Conservation (phyloP, 2,888 invertebrate genomes). For the Brachypalpus laphriformis region DNA sequence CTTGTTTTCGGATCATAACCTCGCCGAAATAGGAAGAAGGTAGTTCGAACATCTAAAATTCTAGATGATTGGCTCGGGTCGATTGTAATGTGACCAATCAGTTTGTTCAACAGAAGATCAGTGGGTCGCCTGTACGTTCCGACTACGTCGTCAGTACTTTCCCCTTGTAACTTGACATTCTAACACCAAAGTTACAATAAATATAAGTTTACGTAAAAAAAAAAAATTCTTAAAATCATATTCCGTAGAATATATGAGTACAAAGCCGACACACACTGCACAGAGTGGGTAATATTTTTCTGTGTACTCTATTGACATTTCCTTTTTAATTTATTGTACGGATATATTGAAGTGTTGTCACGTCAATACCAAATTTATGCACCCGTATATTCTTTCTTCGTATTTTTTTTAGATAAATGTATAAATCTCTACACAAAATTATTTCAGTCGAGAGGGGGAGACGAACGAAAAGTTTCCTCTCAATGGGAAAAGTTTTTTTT, state of each 20-base stretch:
- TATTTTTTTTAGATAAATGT: conserved; percentile 2
- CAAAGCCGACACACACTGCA: neutral
- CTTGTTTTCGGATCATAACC: too few species aligned
- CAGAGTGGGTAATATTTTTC: neutral
- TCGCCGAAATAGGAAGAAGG: too few species aligned
- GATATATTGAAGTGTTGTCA: conserved; percentile 4
- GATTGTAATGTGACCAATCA: too few species aligned
- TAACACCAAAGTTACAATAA: too few species aligned
- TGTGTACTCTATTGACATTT: neutral
- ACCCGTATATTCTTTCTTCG: neutral
- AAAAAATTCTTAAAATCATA: neutral
- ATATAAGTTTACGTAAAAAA: neutral
- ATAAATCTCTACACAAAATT: conserved; percentile 31
- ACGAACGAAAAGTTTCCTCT: conserved; percentile 38
- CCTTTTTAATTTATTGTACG: neutral
- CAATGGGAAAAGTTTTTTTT: conserved; percentile 12
- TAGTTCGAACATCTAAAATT: too few species aligned
- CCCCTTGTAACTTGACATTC: too few species aligned
- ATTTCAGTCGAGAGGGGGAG: conserved; percentile 2
- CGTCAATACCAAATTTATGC: conserved; percentile 11
- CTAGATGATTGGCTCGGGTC: too few species aligned
- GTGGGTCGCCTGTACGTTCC: too few species aligned
- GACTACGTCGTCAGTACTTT: too few species aligned
- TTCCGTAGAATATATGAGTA: neutral
- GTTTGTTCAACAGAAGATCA: too few species aligned